Percentiles rank a stretch among this genome's conserved stretches.
Conservation (phyloP, 2,888 invertebrate genomes). For the Cephus sareptanus region DNA sequence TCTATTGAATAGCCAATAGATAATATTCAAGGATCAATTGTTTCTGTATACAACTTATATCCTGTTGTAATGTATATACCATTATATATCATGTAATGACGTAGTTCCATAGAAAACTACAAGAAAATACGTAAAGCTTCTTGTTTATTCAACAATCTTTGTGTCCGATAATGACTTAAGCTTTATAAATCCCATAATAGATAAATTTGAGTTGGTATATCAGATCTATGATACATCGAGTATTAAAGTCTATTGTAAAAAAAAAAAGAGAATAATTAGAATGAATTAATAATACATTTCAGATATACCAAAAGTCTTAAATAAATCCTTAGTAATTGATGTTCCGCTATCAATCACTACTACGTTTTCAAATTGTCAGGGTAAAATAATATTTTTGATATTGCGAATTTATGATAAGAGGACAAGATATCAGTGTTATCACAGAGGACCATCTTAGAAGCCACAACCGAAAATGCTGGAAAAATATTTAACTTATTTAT, state of each 20-base stretch:
- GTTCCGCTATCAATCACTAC: not conserved
- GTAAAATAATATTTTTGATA: not conserved
- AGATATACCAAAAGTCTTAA: not conserved
- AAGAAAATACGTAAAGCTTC: not conserved
- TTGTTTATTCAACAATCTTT: not conserved
- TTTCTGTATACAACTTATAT: not conserved
- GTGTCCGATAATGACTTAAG: not conserved
- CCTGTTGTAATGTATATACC: not conserved
- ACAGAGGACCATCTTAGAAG: not conserved
- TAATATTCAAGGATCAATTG: not conserved
- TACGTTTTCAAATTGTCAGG: not conserved
- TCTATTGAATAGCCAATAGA: not conserved
- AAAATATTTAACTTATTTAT: not conserved
- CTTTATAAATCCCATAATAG: not conserved
- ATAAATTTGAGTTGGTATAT: not conserved
- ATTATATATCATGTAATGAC: not conserved
- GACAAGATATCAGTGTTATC: not conserved
- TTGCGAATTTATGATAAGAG: not conserved
- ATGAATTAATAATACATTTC: not conserved
- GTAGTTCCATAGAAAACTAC: not conserved
- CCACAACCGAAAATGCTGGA: not conserved
- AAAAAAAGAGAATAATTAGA: not conserved
- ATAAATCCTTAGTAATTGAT: no score
- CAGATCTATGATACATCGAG: not conserved
- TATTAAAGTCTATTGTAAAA: not conserved